Base-by-base conservation (phyloP, 2,797 vertebrate species). In the Amniataba percoides region DNA sequence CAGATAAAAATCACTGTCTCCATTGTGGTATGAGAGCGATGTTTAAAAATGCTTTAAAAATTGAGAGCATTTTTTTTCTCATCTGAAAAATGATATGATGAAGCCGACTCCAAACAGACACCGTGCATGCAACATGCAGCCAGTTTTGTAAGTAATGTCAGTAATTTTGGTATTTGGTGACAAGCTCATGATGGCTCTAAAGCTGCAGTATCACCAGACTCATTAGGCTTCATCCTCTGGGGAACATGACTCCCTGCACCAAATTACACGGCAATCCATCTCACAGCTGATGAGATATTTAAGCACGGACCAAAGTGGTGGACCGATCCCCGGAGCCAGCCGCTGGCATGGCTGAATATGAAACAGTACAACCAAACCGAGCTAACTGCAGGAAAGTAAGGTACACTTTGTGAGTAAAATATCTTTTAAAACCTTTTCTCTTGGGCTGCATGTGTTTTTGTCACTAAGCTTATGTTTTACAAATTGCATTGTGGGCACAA, bases 401-500 rank as follows among this genome's bases (percentile, higher is more conserved):
- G 27, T 21, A 25, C 27, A 7, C 10, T 70, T 76, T 18, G 14
- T 58, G 53, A 65, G 21, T 25, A 62, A 61, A 10, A n/a, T 19
- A 34, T 58, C 51, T 59, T 63, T 21, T 31, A 31, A 43, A 49
- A 21, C 46, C 19, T 60, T 62, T 46, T 55, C 56, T 67, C 52
- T 27, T 12, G 8, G 13, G 48, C 71, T 55, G 51, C 63, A 62
- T 12, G 15, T 63, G 12, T 60, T 66, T 31, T 64, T 65, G 31
- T 60, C 9, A 9, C 16, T 3, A 3, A 0, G 18, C 21, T 73
- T 23, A 7, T 48, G 21, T 62, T 83, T 51, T 42, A 59, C 60
- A 72, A 46, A 67, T 77, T 51, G 18, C 52, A 58, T 13, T 19
- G 45, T 71, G 43, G 11, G 3, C 51, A 25, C n/a, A 61, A 18